Evolutionary conservation across 2,888 invertebrate genomes (phyloP).

Genomic region (Sericinus montela): DNA sequence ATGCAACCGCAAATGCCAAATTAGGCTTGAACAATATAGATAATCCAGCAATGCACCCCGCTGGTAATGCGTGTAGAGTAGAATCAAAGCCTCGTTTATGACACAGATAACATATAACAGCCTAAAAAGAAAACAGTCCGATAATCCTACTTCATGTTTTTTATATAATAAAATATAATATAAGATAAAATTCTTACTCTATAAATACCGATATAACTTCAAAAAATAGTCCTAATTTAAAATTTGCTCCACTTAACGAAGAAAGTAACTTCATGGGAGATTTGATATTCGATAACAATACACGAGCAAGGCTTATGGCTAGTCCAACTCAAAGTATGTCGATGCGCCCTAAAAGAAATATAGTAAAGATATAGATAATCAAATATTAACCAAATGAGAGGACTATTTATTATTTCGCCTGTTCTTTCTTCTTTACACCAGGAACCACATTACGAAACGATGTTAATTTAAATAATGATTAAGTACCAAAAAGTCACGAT

Average conservation of each 20-base stretch:
- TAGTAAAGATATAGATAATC: no score
- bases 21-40: conserved; percentile 73
- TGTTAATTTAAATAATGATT: no score
- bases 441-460: no score
- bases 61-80: conserved; percentile 67
- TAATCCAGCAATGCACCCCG: conserved; percentile 76
- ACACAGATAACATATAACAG: conserved; percentile 67
- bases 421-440: no score
- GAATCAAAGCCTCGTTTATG: conserved; percentile 59
- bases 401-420: neutral
- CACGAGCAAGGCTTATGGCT: conserved; percentile 51
- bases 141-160: no score
- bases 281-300: conserved; percentile 49
- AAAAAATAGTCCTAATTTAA: conserved; percentile 66
- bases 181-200: conserved; percentile 55
- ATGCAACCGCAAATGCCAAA: conserved; percentile 69
- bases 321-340: conserved; percentile 58
- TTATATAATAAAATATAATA: no score
- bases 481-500: no score
- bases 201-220: conserved; percentile 77
- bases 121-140: conserved; percentile 46
- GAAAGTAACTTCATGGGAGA: conserved; percentile 55
- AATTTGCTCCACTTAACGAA: conserved; percentile 52
- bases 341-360: conserved; percentile 50
- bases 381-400: no score